Evolutionary conservation across 35 echinoderm and acorn worm genomes (phyloP).

Genomic region (Lytechinus pictus): DNA sequence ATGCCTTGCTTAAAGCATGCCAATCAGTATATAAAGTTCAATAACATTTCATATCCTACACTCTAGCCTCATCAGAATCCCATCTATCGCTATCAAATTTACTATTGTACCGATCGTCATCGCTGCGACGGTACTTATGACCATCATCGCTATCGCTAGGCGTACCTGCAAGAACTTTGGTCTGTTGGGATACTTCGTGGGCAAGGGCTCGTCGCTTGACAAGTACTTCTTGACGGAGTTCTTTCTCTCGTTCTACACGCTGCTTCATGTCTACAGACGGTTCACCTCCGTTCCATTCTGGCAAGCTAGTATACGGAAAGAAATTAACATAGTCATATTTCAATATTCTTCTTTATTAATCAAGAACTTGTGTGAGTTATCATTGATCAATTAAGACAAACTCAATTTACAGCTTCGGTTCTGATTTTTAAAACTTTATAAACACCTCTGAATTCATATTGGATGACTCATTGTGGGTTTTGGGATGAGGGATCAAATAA

Average conservation of each 20-base stretch:
- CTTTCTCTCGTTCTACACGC: slow-evolving; percentile 61
- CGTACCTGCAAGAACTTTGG: slow-evolving; percentile 69
- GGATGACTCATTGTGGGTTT: too few species aligned
- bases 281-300: slow-evolving; percentile 40
- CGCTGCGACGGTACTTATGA: background rate
- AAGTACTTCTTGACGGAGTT: slow-evolving; percentile 61
- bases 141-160: background rate
- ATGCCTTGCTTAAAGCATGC: too few species aligned
- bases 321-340: too few species aligned
- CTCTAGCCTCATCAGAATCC: slow-evolving; percentile 29
- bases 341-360: too few species aligned
- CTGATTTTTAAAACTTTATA: too few species aligned
- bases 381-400: too few species aligned
- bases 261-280: slow-evolving; percentile 11
- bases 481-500: too few species aligned
- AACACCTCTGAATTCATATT: too few species aligned
- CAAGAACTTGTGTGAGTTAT: too few species aligned
- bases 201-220: slow-evolving; percentile 60
- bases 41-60: background rate
- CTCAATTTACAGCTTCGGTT: too few species aligned
- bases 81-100: background rate
- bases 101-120: background rate
- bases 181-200: slow-evolving; percentile 69
- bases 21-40: too few species aligned
- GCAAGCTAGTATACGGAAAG: slow-evolving; percentile 37